Evolutionary conservation across 2,797 vertebrate species (phyloP).

Genomic region (Oreortyx pictus): DNA sequence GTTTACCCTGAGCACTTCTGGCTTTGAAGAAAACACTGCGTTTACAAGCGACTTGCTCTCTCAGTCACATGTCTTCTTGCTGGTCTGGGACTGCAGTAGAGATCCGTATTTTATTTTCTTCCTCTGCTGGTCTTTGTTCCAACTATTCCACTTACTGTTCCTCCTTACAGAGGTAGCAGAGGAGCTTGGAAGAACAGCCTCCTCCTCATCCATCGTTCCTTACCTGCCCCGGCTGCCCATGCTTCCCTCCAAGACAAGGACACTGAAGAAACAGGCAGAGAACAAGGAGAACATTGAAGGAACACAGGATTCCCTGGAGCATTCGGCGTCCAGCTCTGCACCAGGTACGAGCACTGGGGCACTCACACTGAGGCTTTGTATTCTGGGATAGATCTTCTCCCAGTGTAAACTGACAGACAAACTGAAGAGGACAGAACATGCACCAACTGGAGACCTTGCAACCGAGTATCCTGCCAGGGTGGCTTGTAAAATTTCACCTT

Average conservation of each 20-base stretch:
- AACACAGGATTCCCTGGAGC: conserved; percentile 83
- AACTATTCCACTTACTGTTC: not conserved
- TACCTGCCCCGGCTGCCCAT: conserved; percentile 91
- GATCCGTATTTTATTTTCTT: not conserved
- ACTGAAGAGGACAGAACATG: not conserved
- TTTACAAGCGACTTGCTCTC: not conserved
- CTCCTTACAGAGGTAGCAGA: conserved; percentile 91
- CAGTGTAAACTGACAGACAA: not conserved
- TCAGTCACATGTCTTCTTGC: not conserved
- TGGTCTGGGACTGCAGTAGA: not conserved
- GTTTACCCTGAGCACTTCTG: not conserved
- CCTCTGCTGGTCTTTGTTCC: not conserved
- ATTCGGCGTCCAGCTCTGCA: conserved; percentile 85
- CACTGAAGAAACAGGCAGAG: conserved; percentile 93
- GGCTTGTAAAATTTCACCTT: not conserved
- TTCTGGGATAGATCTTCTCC: not conserved
- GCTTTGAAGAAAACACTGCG: not conserved
- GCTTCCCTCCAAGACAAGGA: conserved; percentile 94
- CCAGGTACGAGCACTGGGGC: conserved; percentile 85
- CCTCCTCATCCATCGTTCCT: conserved; percentile 86
- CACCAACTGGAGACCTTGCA: not conserved
- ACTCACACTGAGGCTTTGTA: not conserved
- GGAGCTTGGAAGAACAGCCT: conserved; percentile 93
- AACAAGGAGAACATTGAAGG: conserved; percentile 98
- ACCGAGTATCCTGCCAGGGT: not conserved